Base-by-base conservation (phyloP, 2,888 invertebrate genomes). In the Torymus aiolomorphi region DNA sequence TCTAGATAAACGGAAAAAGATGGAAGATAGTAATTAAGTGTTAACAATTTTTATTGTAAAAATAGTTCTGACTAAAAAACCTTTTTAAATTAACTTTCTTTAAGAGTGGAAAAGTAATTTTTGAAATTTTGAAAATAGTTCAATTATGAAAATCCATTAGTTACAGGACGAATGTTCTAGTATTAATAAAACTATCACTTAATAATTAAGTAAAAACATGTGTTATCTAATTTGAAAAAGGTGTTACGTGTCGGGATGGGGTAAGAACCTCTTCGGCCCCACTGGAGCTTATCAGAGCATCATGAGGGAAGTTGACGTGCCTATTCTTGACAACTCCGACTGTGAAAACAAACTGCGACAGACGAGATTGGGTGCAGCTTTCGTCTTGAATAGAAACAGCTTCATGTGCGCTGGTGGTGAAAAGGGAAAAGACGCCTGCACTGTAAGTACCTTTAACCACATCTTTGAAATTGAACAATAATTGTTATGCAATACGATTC, bases 181-280 rank as follows among this genome's bases (percentile, higher is more conserved):
- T n/a, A n/a, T n/a, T n/a, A n/a, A n/a, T n/a, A n/a, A n/a, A n/a
- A n/a, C n/a, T n/a, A n/a, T n/a, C n/a, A n/a, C n/a, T n/a, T n/a
- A n/a, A n/a, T n/a, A n/a, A n/a, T n/a, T n/a, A n/a, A n/a, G n/a
- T n/a, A 31, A 31, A 31, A 2, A 3, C 5, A 0, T 31, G 3
- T 31, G 3, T 31, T 31, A 4, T 31, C 31, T 31, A 31, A 31
- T 31, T 31, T 31, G 0, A 31, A 24, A 24, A 31, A 91, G 91
- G 82, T 94, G 94, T 86, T 92, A 92, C 91, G 95, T 95, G 0
- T 92, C 95, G n/a, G 97, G 97, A 13, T 97, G 97, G 97, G 97
- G 97, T 14, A 95, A 96, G 88, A 92, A 96, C 83, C 94, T 94
- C 83, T 97, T 95, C 82, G 92, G 92, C 1, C 59, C 89, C 2